These are phyloP conservation scores for Cyphomyrmex costatus DNA, from an alignment of 1,140 invertebrate species.

Conservation along the genomic window DNA sequence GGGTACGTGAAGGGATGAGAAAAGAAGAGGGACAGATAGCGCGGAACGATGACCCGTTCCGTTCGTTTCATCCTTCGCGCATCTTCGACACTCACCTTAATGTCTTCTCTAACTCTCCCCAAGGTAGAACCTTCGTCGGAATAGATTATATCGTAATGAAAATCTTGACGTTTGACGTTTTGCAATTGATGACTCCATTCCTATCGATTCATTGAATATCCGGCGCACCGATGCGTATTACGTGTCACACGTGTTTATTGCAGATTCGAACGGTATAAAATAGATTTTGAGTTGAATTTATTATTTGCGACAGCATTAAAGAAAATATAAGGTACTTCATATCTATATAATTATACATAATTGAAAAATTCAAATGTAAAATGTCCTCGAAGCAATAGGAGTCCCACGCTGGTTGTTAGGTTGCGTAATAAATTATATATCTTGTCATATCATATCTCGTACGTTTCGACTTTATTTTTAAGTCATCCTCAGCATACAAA, in stretches of 20 bases:
- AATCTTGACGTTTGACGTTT: constrained; percentile 70
- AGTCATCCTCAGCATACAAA: too few species aligned
- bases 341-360: background rate
- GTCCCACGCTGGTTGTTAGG: too few species aligned
- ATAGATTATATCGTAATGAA: constrained; percentile 75
- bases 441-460: too few species aligned
- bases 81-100: constrained; percentile 61
- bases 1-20: background rate
- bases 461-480: too few species aligned
- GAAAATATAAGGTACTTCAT: background rate
- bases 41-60: constrained; percentile 60
- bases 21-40: constrained; percentile 9
- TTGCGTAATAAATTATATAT: too few species aligned
- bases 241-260: constrained; percentile 4
- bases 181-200: constrained; percentile 62
- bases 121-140: constrained; percentile 17
- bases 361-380: background rate
- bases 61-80: constrained; percentile 60
- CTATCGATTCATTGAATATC: constrained; percentile 63
- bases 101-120: constrained; percentile 46
- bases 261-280: background rate
- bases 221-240: constrained; percentile 36
- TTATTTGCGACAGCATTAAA: background rate
- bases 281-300: background rate
- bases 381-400: too few species aligned